Evolutionary conservation across 2,113 vertebrate genomes (phyloP).

Genomic region (Meles meles): DNA sequence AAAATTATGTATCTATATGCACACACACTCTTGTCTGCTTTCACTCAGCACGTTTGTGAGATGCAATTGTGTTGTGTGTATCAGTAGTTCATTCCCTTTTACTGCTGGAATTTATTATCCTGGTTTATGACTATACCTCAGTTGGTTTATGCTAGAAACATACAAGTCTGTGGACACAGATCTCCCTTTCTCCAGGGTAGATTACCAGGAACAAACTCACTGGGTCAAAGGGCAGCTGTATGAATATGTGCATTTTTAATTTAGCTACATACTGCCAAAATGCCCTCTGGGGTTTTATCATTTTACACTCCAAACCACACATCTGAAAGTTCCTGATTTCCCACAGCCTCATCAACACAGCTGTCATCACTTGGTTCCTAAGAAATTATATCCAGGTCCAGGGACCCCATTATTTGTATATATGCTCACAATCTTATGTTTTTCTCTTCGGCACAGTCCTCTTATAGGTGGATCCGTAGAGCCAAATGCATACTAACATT

Average conservation of each 20-base stretch:
- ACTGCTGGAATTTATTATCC: background rate
- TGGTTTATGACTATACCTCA: background rate
- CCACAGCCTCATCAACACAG: background rate
- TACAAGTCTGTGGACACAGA: background rate
- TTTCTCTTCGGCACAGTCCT: background rate
- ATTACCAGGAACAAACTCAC: background rate
- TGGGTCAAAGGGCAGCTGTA: background rate
- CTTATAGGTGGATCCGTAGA: background rate
- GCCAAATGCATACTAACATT: background rate
- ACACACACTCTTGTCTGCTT: background rate
- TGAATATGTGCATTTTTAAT: background rate
- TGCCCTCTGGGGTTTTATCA: background rate
- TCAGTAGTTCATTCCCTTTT: background rate
- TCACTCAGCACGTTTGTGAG: background rate
- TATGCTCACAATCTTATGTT: background rate
- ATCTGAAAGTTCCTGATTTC: background rate
- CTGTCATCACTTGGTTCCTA: background rate
- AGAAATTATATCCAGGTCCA: background rate
- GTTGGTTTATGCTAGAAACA: constrained; percentile 10
- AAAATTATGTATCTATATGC: background rate
- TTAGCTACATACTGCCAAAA: background rate
- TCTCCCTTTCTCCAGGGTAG: constrained; percentile 6
- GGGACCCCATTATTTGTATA: background rate
- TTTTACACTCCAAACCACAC: background rate
- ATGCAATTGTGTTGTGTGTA: background rate